Conservation (phyloP, 2,797 vertebrate species). For the Amphiprion clarkii region DNA sequence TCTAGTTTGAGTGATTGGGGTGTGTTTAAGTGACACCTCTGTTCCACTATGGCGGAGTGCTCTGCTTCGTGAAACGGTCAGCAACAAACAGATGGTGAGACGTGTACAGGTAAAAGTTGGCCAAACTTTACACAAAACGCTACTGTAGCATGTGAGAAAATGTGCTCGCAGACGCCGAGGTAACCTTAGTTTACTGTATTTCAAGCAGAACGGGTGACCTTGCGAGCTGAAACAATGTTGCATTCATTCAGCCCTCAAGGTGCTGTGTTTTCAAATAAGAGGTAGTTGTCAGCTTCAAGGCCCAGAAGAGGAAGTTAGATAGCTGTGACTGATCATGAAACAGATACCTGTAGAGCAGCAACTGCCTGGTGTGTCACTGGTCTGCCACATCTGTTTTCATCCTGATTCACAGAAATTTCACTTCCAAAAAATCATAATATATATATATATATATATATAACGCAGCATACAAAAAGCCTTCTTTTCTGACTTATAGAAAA, state of each 20-base stretch:
- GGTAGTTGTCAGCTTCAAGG: conserved; percentile 6
- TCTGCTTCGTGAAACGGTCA: conserved; percentile 32
- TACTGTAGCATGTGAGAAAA: neutral
- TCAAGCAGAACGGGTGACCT: conserved; percentile 1
- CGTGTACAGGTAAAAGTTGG: conserved; percentile 63
- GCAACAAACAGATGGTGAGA: conserved; percentile 37
- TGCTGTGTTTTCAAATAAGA: neutral
- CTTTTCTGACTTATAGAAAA: too few species aligned
- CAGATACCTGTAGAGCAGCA: conserved; percentile 41
- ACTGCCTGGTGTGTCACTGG: neutral
- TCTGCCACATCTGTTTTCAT: conserved; percentile 5
- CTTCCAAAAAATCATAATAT: too few species aligned
- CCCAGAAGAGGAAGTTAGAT: conserved; percentile 63
- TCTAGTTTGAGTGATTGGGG: accelerated
- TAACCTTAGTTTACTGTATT: neutral
- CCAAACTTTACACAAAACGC: conserved; percentile 42
- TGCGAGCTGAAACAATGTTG: neutral
- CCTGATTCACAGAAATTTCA: conserved; percentile 6
- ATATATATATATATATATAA: too few species aligned
- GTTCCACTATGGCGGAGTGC: conserved; percentile 1
- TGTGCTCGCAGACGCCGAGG: neutral
- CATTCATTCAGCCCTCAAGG: neutral
- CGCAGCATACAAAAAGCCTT: too few species aligned
- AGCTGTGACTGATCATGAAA: neutral
- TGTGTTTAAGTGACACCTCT: conserved; percentile 3